Evolutionary conservation across 1,140 invertebrate genomes (phyloP).

Genomic region (Eubasilissa regina): DNA sequence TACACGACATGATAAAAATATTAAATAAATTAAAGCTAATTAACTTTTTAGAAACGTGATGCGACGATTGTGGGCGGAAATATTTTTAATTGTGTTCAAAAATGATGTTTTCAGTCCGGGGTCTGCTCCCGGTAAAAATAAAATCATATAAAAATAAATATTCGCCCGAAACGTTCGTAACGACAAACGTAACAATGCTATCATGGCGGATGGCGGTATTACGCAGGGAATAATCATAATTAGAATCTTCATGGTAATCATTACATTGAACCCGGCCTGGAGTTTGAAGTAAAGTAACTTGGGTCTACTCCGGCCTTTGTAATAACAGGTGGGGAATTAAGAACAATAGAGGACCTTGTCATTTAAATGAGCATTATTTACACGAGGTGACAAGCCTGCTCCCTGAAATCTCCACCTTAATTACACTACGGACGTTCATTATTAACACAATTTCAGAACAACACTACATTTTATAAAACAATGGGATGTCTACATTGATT

Average conservation of each 20-base stretch:
- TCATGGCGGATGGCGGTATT: background rate
- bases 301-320: constrained; percentile 21
- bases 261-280: constrained; percentile 15
- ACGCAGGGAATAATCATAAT: constrained; percentile 27
- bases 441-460: constrained; percentile 15
- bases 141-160: too few species aligned
- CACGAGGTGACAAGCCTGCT: constrained; percentile 23
- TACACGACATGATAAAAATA: too few species aligned
- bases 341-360: constrained; percentile 43
- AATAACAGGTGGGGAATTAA: constrained; percentile 36
- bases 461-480: constrained; percentile 4
- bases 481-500: constrained; percentile 24
- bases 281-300: constrained; percentile 25
- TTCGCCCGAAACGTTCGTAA: background rate
- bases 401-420: constrained; percentile 24
- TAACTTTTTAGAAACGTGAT: too few species aligned
- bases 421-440: constrained; percentile 14
- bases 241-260: constrained; percentile 34
- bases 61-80: too few species aligned
- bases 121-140: too few species aligned
- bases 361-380: constrained; percentile 45
- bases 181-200: constrained; percentile 1
- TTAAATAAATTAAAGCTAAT: too few species aligned
- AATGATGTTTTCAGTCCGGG: too few species aligned
- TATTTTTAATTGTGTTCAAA: too few species aligned